Conservation (phyloP, 2,797 vertebrate species). For the Lagocephalus sceleratus region DNA sequence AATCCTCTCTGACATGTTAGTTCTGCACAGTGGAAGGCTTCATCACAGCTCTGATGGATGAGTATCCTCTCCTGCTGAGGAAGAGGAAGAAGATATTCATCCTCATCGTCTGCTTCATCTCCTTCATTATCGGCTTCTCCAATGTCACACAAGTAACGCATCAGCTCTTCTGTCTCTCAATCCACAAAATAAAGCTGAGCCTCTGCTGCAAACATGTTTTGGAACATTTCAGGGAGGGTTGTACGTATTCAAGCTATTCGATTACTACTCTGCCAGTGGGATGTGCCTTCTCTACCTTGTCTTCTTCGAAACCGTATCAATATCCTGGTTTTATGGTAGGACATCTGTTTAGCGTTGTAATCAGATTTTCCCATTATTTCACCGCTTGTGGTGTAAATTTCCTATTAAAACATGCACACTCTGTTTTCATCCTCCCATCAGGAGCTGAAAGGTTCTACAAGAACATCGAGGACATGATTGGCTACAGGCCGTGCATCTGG, state of each 20-base stretch:
- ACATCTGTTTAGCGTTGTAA: background rate
- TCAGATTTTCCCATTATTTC: slow-evolving; percentile 7
- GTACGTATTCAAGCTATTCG: slow-evolving; percentile 92
- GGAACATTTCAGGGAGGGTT: slow-evolving; percentile 80
- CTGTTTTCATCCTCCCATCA: slow-evolving; percentile 45
- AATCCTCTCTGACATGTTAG: slow-evolving; percentile 47
- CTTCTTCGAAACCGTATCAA: slow-evolving; percentile 90
- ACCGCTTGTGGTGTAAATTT: slow-evolving; percentile 7
- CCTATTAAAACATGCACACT: slow-evolving; percentile 2
- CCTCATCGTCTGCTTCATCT: slow-evolving; percentile 83
- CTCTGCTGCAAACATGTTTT: slow-evolving; percentile 8
- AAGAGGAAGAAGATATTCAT: slow-evolving; percentile 90
- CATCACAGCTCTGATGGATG: slow-evolving; percentile 89
- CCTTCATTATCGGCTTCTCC: slow-evolving; percentile 88
- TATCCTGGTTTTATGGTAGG: slow-evolving; percentile 91
- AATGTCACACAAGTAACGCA: slow-evolving; percentile 88
- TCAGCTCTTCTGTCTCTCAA: background rate
- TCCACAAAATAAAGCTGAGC: too few species aligned
- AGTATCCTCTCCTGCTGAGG: slow-evolving; percentile 83
- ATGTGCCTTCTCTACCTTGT: slow-evolving; percentile 92
- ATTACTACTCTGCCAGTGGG: slow-evolving; percentile 93
- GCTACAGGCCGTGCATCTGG: slow-evolving; percentile 86
- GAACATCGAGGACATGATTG: slow-evolving; percentile 92
- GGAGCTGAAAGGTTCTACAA: slow-evolving; percentile 88
- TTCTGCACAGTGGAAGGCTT: slow-evolving; percentile 94